Percentiles rank a stretch among this genome's conserved stretches.
Conservation (phyloP, 2,888 invertebrate species). For the Hololepta plana region DNA sequence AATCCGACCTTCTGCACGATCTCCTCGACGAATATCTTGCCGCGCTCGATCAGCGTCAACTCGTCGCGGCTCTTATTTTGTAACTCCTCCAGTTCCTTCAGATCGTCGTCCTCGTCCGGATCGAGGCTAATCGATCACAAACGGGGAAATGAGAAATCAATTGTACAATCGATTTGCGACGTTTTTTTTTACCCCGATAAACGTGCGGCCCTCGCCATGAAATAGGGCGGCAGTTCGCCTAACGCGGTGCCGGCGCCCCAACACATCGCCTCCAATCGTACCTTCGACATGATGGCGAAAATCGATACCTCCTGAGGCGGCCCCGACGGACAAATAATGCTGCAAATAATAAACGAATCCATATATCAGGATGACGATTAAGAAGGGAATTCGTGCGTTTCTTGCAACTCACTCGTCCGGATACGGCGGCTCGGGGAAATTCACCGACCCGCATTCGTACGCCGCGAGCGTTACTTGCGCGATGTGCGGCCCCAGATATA, state of each 20-base stretch:
- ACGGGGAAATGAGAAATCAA: conserved; percentile 4
- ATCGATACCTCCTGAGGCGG: conserved; percentile 52
- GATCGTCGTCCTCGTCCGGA: conserved; percentile 47
- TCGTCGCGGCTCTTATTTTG: conserved; percentile 41
- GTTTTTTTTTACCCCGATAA: conserved; percentile 38
- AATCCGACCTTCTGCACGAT: conserved; percentile 90
- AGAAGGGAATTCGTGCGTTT: conserved; percentile 4
- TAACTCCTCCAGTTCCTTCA: conserved; percentile 55
- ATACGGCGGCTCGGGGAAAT: conserved; percentile 97
- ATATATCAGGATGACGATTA: background rate
- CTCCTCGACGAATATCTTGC: conserved; percentile 71
- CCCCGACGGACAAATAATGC: conserved; percentile 81
- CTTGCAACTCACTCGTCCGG: conserved; percentile 71
- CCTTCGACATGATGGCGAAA: conserved; percentile 88
- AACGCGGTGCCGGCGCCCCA: conserved; percentile 97
- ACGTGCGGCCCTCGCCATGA: conserved; percentile 93
- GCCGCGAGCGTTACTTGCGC: conserved; percentile 96
- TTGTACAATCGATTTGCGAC: no score
- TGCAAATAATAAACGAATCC: no score
- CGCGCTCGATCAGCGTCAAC: conserved; percentile 49
- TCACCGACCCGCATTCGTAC: conserved; percentile 85
- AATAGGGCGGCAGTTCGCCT: conserved; percentile 98
- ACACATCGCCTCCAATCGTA: conserved; percentile 88
- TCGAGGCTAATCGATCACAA: conserved; percentile 16
- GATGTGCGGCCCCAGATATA: conserved; percentile 98